phyloP scores from a whole-genome alignment of 1,140 invertebrate genomes.

The Drosophila virilis region DNA sequence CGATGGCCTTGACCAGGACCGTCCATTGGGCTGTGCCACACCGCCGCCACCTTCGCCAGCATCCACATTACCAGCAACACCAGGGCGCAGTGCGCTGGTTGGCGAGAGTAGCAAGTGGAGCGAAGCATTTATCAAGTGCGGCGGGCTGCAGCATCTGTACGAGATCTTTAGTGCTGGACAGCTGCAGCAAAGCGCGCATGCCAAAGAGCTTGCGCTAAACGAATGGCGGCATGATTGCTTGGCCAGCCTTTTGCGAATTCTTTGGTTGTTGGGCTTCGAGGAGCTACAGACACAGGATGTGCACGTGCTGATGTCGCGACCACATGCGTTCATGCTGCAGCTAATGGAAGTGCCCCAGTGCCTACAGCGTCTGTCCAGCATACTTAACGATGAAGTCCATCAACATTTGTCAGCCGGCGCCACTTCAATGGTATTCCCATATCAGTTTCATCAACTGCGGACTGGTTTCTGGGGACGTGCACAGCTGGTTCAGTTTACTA shows the following conservation, averaged over 20 bases:
- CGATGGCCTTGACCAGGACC: slow-evolving; percentile 57
- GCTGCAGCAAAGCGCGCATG: slow-evolving; percentile 87
- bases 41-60: slow-evolving; percentile 44
- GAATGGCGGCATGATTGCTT: slow-evolving; percentile 98
- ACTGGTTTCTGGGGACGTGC: slow-evolving; percentile 94
- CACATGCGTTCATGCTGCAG: slow-evolving; percentile 90
- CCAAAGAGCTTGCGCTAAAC: slow-evolving; percentile 87
- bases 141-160: slow-evolving; percentile 94
- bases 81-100: slow-evolving; percentile 20
- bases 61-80: slow-evolving; percentile 12
- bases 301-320: slow-evolving; percentile 86
- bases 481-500: slow-evolving; percentile 92
- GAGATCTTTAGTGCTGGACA: slow-evolving; percentile 95
- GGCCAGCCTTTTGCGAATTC: slow-evolving; percentile 90
- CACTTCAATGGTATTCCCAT: slow-evolving; percentile 87
- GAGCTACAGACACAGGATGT: slow-evolving; percentile 87
- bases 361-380: slow-evolving; percentile 92
- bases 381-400: slow-evolving; percentile 93
- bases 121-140: slow-evolving; percentile 92
- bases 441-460: slow-evolving; percentile 89
- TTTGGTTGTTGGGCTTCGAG: slow-evolving; percentile 93
- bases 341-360: slow-evolving; percentile 94
- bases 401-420: slow-evolving; percentile 80
- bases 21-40: slow-evolving; percentile 53
- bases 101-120: slow-evolving; percentile 86